Conservation (phyloP, 2,113 vertebrate genomes). For the Xiphias gladius region DNA sequence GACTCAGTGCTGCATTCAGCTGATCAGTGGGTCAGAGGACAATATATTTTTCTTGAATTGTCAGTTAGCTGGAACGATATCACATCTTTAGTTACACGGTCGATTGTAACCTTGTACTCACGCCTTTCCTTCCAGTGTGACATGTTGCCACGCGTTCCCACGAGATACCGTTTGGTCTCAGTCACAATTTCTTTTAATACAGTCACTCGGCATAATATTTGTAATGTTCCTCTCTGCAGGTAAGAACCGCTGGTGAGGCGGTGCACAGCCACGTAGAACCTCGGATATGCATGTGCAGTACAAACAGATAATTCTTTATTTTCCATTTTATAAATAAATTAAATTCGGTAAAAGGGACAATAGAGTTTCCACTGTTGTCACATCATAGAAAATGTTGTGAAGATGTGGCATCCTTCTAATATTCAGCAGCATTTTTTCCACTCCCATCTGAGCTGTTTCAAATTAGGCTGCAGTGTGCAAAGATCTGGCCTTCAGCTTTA, state of each 20-base stretch:
- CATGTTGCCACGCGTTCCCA: not conserved
- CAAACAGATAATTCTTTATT: not conserved
- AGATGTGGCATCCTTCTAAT: slow-evolving; percentile 9
- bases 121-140: not conserved
- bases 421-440: slow-evolving; percentile 34
- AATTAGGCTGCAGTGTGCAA: slow-evolving; percentile 60
- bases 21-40: not conserved
- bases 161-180: no score
- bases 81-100: not conserved
- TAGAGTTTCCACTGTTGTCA: not conserved
- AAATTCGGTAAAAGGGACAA: not conserved
- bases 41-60: not conserved
- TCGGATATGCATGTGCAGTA: not conserved
- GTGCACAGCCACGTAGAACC: not conserved
- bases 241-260: not conserved
- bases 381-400: not conserved
- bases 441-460: slow-evolving; percentile 61
- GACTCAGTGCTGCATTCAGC: not conserved
- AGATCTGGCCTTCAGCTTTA: slow-evolving; percentile 72
- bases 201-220: not conserved
- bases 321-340: not conserved
- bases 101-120: no score
- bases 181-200: not conserved
- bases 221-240: not conserved
- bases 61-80: not conserved